These are phyloP conservation scores for Drosophila quadrilineata DNA, from an alignment of 1,140 invertebrate species.

Conservation along the genomic window DNA sequence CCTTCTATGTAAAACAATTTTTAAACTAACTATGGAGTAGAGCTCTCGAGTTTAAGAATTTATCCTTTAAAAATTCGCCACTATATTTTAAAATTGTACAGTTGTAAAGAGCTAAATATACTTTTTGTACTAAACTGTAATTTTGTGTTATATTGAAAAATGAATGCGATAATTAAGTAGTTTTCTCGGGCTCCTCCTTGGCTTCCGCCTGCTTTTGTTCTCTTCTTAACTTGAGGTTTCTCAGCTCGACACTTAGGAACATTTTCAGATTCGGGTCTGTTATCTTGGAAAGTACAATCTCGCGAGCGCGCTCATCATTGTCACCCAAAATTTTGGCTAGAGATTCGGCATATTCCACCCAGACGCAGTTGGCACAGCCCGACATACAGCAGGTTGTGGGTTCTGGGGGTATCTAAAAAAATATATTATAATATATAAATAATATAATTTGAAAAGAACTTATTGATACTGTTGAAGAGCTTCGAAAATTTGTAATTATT, in stretches of 20 bases:
- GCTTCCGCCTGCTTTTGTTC: slow-evolving; percentile 10
- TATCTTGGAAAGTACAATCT: slow-evolving; percentile 89
- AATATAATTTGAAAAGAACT: too few relatives aligned
- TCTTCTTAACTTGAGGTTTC: slow-evolving; percentile 72
- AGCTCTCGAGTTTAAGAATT: too few relatives aligned
- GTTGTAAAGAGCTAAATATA: too few relatives aligned
- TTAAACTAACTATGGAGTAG: too few relatives aligned
- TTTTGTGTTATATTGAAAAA: too few relatives aligned
- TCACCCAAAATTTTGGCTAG: slow-evolving; percentile 86
- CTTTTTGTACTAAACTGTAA: slow-evolving; percentile 1
- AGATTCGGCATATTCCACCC: slow-evolving; percentile 94
- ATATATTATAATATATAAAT: background rate
- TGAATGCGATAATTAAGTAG: slow-evolving; percentile 23
- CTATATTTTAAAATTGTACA: too few relatives aligned
- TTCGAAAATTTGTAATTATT: too few relatives aligned
- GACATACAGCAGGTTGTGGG: slow-evolving; percentile 96
- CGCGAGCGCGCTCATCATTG: slow-evolving; percentile 85
- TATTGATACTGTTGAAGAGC: too few relatives aligned
- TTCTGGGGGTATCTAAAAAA: slow-evolving; percentile 82
- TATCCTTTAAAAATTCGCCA: too few relatives aligned
- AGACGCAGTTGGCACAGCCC: slow-evolving; percentile 97
- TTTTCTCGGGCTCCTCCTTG: slow-evolving; percentile 30
- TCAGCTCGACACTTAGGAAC: slow-evolving; percentile 89
- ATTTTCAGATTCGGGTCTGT: slow-evolving; percentile 91
- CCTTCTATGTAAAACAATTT: too few relatives aligned